These are phyloP conservation scores for Trissolcus japonicus DNA, from an alignment of 2,888 invertebrate genomes.

Conservation along the genomic window DNA sequence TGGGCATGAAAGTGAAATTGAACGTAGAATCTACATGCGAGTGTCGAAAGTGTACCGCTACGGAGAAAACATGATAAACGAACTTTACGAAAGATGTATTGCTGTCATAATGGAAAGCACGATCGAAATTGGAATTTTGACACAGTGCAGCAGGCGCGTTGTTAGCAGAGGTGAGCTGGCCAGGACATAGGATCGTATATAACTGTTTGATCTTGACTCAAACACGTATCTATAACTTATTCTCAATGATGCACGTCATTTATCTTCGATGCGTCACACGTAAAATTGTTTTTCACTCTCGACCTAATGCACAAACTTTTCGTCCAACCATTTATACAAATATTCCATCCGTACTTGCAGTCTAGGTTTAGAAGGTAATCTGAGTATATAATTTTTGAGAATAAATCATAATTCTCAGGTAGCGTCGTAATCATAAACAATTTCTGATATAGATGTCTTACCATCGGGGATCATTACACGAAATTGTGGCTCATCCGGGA, in stretches of 20 bases:
- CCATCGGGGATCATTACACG: too few species aligned
- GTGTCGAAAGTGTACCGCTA: slow-evolving; percentile 23
- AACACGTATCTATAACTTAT: slow-evolving; percentile 67
- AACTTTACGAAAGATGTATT: slow-evolving; percentile 63
- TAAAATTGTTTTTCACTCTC: slow-evolving; percentile 59
- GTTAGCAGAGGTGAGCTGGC: slow-evolving; percentile 41
- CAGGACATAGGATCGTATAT: slow-evolving; percentile 60
- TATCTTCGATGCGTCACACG: slow-evolving; percentile 61
- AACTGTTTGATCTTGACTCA: slow-evolving; percentile 55
- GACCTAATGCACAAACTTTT: slow-evolving; percentile 31
- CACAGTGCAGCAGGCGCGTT: slow-evolving; percentile 59
- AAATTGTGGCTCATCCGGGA: too few species aligned
- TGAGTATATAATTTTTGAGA: too few species aligned
- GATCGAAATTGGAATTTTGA: slow-evolving; percentile 73
- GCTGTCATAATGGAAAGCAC: slow-evolving; percentile 66
- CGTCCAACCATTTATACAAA: slow-evolving; percentile 22
- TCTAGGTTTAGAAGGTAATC: too few species aligned
- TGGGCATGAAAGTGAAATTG: slow-evolving; percentile 40
- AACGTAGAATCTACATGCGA: slow-evolving; percentile 30
- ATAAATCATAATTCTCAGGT: too few species aligned
- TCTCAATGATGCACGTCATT: slow-evolving; percentile 65
- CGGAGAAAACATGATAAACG: slow-evolving; percentile 63
- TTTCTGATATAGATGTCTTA: too few species aligned
- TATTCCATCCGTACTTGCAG: slow-evolving; percentile 4
- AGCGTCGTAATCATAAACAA: too few species aligned